A percentile compares a stretch with the other conserved stretches of the same genome.
phyloP scores from a whole-genome alignment of 2,797 vertebrate genomes.

The Sparus aurata region DNA sequence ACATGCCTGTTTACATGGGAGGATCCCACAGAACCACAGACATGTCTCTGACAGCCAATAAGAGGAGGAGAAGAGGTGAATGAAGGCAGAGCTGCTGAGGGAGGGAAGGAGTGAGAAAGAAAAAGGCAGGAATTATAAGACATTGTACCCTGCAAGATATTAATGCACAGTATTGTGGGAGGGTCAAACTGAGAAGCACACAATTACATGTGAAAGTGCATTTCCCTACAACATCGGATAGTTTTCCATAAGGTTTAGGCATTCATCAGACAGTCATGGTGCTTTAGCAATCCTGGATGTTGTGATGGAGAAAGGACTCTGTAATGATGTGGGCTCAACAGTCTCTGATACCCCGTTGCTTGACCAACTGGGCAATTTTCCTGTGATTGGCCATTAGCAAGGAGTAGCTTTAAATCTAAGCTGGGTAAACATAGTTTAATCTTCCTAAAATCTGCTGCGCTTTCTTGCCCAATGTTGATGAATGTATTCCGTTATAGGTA shows the following conservation, averaged over 20 bases:
- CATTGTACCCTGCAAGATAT: slow-evolving; percentile 4
- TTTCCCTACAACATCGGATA: not conserved
- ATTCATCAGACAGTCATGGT: not conserved
- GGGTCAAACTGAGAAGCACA: slow-evolving; percentile 7
- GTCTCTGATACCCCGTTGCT: no score
- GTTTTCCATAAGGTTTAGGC: not conserved
- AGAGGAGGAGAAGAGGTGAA: slow-evolving; percentile 38
- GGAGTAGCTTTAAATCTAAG: no score
- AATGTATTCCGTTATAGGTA: no score
- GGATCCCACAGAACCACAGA: slow-evolving; percentile 83
- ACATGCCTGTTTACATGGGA: slow-evolving; percentile 80
- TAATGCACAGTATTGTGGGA: not conserved
- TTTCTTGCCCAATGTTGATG: no score
- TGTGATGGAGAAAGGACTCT: no score
- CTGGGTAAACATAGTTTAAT: no score
- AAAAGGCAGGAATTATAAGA: slow-evolving; percentile 23
- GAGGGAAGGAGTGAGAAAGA: slow-evolving; percentile 32
- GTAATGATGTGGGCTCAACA: no score
- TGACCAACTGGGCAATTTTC: no score
- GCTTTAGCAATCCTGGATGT: not conserved
- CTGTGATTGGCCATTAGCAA: no score
- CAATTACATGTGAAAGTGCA: not conserved
- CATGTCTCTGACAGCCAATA: slow-evolving; percentile 62
- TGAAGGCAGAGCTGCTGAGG: slow-evolving; percentile 20
- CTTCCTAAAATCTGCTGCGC: no score